Percentiles rank a stretch among this genome's conserved stretches.
phyloP scores from a whole-genome alignment of 2,888 invertebrate species.

The Brachypalpus laphriformis region DNA sequence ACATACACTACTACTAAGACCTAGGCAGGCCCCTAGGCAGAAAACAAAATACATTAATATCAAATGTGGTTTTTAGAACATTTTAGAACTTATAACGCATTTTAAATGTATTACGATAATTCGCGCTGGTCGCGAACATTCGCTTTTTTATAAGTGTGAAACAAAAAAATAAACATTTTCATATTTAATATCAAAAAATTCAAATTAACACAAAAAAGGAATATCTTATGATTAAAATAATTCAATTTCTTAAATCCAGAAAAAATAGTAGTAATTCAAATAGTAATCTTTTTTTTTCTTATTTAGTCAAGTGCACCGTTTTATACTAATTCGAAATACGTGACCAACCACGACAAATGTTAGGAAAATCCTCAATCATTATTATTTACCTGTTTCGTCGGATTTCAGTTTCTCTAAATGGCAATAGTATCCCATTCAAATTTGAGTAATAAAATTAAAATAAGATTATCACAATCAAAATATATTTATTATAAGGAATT shows the following conservation, averaged over 20 bases:
- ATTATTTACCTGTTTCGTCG: neutral
- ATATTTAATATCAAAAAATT: slow-evolving; percentile 42
- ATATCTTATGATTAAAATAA: slow-evolving; percentile 58
- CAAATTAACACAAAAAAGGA: neutral
- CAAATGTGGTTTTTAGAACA: slow-evolving; percentile 1
- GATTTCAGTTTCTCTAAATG: neutral
- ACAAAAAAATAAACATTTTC: slow-evolving; percentile 15
- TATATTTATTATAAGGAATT: neutral
- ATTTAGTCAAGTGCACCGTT: neutral
- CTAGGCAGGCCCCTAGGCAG: slow-evolving; percentile 75
- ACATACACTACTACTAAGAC: slow-evolving; percentile 70
- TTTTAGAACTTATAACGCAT: slow-evolving; percentile 12
- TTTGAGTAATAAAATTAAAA: neutral
- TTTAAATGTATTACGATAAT: slow-evolving; percentile 18
- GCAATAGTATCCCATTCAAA: neutral
- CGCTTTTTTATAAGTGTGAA: slow-evolving; percentile 19
- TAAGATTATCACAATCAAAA: slow-evolving; percentile 8
- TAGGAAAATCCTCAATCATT: neutral
- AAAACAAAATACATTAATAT: neutral
- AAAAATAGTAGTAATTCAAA: slow-evolving; percentile 4
- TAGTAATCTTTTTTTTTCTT: neutral
- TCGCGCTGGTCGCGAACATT: slow-evolving; percentile 58
- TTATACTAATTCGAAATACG: neutral
- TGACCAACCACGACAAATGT: neutral
- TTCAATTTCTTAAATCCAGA: neutral